These are phyloP conservation scores for Neoitamus cyanurus DNA, from an alignment of 2,888 invertebrate genomes.

Conservation along the genomic window DNA sequence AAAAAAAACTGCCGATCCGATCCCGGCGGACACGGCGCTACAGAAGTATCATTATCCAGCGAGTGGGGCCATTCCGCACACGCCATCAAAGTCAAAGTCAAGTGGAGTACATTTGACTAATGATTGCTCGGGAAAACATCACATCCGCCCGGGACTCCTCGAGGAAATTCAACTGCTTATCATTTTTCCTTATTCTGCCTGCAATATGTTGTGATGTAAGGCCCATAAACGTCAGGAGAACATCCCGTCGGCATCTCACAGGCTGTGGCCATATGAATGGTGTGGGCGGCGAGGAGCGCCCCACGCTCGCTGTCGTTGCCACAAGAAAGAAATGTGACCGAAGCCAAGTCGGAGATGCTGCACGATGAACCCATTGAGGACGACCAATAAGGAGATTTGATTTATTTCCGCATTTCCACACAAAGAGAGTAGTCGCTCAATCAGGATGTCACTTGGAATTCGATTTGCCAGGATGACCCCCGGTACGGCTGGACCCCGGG, in stretches of 20 bases:
- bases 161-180: not conserved
- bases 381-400: not conserved
- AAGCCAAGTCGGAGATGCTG: not conserved
- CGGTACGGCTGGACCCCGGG: not conserved
- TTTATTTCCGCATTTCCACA: not conserved
- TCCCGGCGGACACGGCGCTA: not conserved
- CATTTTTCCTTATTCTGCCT: not conserved
- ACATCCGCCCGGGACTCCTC: not conserved
- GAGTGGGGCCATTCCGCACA: not conserved
- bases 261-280: not conserved
- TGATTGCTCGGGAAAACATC: not conserved
- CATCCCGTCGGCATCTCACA: not conserved
- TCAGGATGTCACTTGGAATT: not conserved
- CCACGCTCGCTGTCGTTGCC: not conserved
- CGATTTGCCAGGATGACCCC: not conserved
- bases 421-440: not conserved
- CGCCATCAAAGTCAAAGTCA: not conserved
- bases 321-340: not conserved
- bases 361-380: not conserved
- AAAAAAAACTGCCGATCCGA: not conserved
- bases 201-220: not conserved
- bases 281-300: not conserved
- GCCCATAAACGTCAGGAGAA: not conserved
- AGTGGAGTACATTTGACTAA: not conserved
- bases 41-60: not conserved